Percentiles rank a stretch among this genome's conserved stretches.
These are phyloP conservation scores for Polydrusus cervinus DNA, from an alignment of 2,888 invertebrate genomes.

Conservation along the genomic window DNA sequence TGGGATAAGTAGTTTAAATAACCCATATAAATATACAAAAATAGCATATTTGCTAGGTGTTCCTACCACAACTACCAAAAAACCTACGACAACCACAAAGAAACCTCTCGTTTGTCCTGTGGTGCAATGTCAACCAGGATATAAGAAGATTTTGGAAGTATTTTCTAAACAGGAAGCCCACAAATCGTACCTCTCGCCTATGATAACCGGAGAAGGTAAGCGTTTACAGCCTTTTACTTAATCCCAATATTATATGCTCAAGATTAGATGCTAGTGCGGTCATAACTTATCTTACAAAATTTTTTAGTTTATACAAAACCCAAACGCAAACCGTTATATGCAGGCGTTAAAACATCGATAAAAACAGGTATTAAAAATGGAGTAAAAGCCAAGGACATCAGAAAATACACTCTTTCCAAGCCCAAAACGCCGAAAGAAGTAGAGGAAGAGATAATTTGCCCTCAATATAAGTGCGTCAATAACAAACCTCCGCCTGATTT, in stretches of 20 bases:
- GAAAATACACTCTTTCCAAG: conserved; percentile 46
- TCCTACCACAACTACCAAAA: conserved; percentile 24
- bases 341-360: conserved; percentile 34
- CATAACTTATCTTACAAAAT: background rate
- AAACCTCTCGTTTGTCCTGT: conserved; percentile 68
- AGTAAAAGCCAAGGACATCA: conserved; percentile 58
- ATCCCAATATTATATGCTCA: no score
- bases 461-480: conserved; percentile 75
- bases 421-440: conserved; percentile 40
- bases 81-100: conserved; percentile 45
- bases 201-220: conserved; percentile 68
- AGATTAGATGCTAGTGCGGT: no score
- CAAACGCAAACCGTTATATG: conserved; percentile 59
- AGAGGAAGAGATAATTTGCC: conserved; percentile 49
- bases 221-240: background rate
- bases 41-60: conserved; percentile 24
- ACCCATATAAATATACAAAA: no score
- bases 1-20: no score
- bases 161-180: conserved; percentile 62
- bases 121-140: conserved; percentile 66
- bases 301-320: conserved; percentile 58
- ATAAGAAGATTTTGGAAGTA: conserved; percentile 66
- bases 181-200: conserved; percentile 69
- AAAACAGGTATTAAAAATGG: conserved; percentile 65
- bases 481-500: conserved; percentile 71